phyloP scores from a whole-genome alignment of 2,888 invertebrate species.

The Laspeyria flexula region DNA sequence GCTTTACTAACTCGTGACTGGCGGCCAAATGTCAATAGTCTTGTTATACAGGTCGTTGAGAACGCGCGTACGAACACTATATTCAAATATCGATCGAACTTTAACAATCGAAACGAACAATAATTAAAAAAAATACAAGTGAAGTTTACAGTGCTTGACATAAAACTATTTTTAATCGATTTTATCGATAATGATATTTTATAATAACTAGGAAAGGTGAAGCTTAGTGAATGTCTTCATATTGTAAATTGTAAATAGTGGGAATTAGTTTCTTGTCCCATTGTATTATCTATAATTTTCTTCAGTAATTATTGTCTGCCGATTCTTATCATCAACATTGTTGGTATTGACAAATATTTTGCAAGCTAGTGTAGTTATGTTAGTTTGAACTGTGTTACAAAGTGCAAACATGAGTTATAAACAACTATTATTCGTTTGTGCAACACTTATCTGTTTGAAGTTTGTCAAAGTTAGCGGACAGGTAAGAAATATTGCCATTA shows the following conservation, averaged over 20 bases:
- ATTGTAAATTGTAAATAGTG: slow-evolving; percentile 38
- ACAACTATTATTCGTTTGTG: slow-evolving; percentile 59
- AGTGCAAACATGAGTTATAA: slow-evolving; percentile 59
- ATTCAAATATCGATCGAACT: slow-evolving; percentile 46
- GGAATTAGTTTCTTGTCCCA: slow-evolving; percentile 30
- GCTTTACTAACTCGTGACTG: slow-evolving; percentile 44
- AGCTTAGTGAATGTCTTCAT: slow-evolving; percentile 39
- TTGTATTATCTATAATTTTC: slow-evolving; percentile 35
- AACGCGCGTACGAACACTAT: slow-evolving; percentile 44
- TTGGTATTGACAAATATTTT: slow-evolving; percentile 8
- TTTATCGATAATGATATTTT: slow-evolving; percentile 34
- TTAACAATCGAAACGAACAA: slow-evolving; percentile 39
- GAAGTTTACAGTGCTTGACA: slow-evolving; percentile 23
- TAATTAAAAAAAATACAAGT: slow-evolving; percentile 15
- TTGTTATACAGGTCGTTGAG: slow-evolving; percentile 32
- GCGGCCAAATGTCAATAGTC: slow-evolving; percentile 48
- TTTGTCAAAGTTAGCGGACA: slow-evolving; percentile 44
- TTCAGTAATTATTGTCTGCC: slow-evolving; percentile 26
- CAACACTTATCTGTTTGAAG: slow-evolving; percentile 51
- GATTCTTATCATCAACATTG: slow-evolving; percentile 12
- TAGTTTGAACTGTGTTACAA: slow-evolving; percentile 44
- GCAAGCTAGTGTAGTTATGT: slow-evolving; percentile 34
- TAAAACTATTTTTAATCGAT: slow-evolving; percentile 5
- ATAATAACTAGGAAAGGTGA: slow-evolving; percentile 40
- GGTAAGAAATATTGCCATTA: background rate